Evolutionary conservation across 1,140 invertebrate genomes (phyloP).

Genomic region (Aethina tumida): DNA sequence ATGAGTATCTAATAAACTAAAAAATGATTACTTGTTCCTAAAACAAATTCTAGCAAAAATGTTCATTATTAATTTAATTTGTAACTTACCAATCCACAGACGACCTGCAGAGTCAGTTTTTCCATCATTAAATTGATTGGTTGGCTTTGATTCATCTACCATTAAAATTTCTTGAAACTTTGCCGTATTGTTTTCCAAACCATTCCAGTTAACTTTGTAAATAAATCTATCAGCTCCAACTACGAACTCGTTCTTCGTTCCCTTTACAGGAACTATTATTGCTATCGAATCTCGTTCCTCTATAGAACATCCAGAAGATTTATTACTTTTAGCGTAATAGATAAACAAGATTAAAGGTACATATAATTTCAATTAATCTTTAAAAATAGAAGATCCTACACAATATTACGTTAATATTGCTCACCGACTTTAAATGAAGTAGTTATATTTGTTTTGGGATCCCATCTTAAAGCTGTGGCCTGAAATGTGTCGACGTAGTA

Average conservation of each 20-base stretch:
- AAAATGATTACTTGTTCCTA: no score
- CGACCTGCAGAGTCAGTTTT: slow-evolving; percentile 70
- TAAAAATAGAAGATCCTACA: neutral
- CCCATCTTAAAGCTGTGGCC: slow-evolving; percentile 14
- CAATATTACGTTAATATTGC: slow-evolving; percentile 8
- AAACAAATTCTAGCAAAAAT: no score
- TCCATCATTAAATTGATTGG: slow-evolving; percentile 71
- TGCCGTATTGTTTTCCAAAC: slow-evolving; percentile 1
- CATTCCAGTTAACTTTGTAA: slow-evolving; percentile 13
- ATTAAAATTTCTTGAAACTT: slow-evolving; percentile 3
- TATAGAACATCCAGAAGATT: neutral
- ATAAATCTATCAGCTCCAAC: slow-evolving; percentile 14
- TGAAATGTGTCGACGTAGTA: slow-evolving; percentile 20
- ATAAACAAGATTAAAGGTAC: no score
- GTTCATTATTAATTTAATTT: neutral
- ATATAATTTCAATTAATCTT: no score
- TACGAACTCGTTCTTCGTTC: slow-evolving; percentile 8
- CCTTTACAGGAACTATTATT: slow-evolving; percentile 10
- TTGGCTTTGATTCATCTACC: slow-evolving; percentile 20
- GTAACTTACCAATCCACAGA: slow-evolving; percentile 56
- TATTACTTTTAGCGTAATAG: no score
- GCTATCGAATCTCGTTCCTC: slow-evolving; percentile 13
- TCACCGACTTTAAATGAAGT: slow-evolving; percentile 11
- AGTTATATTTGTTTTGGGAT: slow-evolving; percentile 1
- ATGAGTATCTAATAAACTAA: no score